Evolutionary conservation across 2,797 vertebrate species (phyloP).

Genomic region (Phrynocephalus guinanensis): DNA sequence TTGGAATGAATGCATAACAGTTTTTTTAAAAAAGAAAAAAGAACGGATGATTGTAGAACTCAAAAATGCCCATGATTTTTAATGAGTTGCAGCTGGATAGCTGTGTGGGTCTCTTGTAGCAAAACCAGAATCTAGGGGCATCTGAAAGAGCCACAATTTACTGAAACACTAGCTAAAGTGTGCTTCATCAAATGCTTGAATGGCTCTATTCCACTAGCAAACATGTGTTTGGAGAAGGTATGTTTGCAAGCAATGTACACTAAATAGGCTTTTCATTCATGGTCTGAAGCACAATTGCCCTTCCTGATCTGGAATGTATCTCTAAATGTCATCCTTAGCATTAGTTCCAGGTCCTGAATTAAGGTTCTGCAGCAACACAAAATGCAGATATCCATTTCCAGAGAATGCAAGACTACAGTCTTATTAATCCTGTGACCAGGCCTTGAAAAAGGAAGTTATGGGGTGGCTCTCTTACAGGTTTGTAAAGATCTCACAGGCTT

Average conservation of each 20-base stretch:
- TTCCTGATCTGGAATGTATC: constrained; percentile 25
- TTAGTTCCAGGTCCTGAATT: neutral
- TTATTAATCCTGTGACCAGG: constrained; percentile 34
- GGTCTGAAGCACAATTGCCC: constrained; percentile 36
- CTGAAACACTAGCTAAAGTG: neutral
- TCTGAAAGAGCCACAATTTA: constrained; percentile 5
- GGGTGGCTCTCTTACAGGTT: constrained; percentile 33
- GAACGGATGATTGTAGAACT: constrained; percentile 23
- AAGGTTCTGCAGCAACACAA: constrained; percentile 4
- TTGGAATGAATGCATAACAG: fast-evolving
- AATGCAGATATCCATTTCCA: constrained; percentile 2
- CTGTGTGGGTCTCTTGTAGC: neutral
- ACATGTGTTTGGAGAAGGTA: too few relatives aligned
- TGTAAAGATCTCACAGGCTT: constrained; percentile 24
- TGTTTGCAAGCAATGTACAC: constrained; percentile 39
- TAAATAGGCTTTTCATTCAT: constrained; percentile 43
- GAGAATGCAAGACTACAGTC: neutral
- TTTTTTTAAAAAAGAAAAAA: neutral
- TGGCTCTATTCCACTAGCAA: neutral
- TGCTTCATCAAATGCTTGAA: neutral
- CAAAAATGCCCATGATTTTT: constrained; percentile 11
- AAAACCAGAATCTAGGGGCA: neutral
- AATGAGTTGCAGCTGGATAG: neutral
- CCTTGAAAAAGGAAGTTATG: neutral
- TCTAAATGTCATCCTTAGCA: constrained; percentile 18